These are phyloP conservation scores for Oxyteleia sp. DNA, from an alignment of 2,888 invertebrate species.

Conservation along the genomic window DNA sequence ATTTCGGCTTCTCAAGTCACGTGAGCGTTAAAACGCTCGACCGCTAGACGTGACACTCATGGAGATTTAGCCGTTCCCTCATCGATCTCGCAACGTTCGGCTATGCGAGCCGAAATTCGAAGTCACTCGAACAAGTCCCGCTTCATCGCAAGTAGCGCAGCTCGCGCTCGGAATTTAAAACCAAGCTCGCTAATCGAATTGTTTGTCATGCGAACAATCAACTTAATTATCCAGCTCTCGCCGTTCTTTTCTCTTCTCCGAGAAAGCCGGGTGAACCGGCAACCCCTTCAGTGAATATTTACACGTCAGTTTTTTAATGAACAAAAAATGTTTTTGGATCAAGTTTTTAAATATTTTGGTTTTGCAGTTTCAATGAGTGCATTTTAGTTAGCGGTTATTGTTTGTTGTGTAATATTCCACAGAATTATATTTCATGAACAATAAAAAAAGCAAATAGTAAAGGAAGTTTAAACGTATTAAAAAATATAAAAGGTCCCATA, in stretches of 20 bases:
- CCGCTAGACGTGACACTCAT: constrained; percentile 76
- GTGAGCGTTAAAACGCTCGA: constrained; percentile 68
- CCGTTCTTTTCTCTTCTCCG: constrained; percentile 48
- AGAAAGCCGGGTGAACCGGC: constrained; percentile 17
- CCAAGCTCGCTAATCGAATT: constrained; percentile 66
- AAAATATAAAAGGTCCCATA: too few species aligned
- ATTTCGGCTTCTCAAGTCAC: constrained; percentile 76
- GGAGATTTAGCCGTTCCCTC: constrained; percentile 71
- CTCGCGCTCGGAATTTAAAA: constrained; percentile 57
- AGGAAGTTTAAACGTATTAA: too few species aligned
- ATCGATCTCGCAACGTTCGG: constrained; percentile 42
- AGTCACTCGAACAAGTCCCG: constrained; percentile 51
- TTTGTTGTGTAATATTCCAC: too few species aligned
- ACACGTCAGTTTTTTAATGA: constrained; percentile 41
- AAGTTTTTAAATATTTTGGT: too few species aligned
- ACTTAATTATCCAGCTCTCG: constrained; percentile 63
- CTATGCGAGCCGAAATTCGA: constrained; percentile 30
- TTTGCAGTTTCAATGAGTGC: background rate
- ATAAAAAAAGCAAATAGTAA: too few species aligned
- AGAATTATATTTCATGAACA: too few species aligned
- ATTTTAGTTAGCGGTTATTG: too few species aligned
- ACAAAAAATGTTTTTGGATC: background rate
- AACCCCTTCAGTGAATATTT: constrained; percentile 45
- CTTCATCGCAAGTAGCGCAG: constrained; percentile 59
- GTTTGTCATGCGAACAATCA: constrained; percentile 73